Evolutionary conservation across 53 echinoderm and acorn worm species (phyloP).

Genomic region (Hippasteria phrygiana): DNA sequence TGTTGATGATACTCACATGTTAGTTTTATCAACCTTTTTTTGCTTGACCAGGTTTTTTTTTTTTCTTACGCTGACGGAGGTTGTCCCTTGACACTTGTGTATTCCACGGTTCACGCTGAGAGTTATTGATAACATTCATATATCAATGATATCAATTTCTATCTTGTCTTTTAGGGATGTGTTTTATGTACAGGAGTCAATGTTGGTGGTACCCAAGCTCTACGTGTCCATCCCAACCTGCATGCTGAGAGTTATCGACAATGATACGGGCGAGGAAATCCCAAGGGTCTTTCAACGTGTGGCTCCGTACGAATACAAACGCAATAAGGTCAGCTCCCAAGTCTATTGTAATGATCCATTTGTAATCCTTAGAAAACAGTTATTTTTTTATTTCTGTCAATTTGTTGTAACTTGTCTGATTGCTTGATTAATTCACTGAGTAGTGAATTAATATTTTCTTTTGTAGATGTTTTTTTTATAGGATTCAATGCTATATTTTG

Average conservation of each 20-base stretch:
- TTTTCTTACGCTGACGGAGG: background rate
- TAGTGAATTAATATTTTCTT: too few relatives aligned
- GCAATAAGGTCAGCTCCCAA: constrained; percentile 81
- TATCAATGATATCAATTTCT: background rate
- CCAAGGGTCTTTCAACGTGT: constrained; percentile 96
- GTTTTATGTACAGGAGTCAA: constrained; percentile 88
- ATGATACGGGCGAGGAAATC: constrained; percentile 93
- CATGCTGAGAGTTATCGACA: constrained; percentile 96
- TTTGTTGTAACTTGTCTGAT: too few relatives aligned
- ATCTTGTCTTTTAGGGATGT: constrained; percentile 94
- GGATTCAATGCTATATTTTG: too few relatives aligned
- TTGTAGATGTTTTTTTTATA: too few relatives aligned
- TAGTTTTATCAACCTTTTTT: background rate
- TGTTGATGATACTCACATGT: background rate
- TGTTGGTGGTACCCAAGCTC: constrained; percentile 95
- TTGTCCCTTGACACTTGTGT: background rate
- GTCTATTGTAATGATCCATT: too few relatives aligned
- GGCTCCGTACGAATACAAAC: constrained; percentile 94
- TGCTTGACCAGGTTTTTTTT: background rate
- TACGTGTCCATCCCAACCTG: constrained; percentile 98
- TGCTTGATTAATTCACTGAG: too few relatives aligned
- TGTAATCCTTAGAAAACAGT: too few relatives aligned
- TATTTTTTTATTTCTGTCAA: too few relatives aligned
- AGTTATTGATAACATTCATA: background rate
- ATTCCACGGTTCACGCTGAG: background rate